phyloP scores from a whole-genome alignment of 1,140 invertebrate species.

The Drosophila nannoptera region DNA sequence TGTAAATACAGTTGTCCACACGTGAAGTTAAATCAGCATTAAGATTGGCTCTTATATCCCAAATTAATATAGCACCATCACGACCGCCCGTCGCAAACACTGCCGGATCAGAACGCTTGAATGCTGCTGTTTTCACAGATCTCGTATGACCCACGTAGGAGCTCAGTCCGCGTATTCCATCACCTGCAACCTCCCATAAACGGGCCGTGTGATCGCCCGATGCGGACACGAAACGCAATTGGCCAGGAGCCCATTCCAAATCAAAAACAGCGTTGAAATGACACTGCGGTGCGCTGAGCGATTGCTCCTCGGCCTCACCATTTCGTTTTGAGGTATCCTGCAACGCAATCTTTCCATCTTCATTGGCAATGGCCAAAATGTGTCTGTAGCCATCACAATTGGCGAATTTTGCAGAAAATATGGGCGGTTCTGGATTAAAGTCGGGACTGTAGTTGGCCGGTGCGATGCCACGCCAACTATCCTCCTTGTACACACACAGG shows the following conservation, averaged over 20 bases:
- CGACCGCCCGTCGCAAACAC: constrained; percentile 91
- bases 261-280: constrained; percentile 95
- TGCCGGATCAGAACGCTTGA: constrained; percentile 83
- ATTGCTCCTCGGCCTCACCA: constrained; percentile 70
- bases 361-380: constrained; percentile 89
- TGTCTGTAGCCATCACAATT: constrained; percentile 83
- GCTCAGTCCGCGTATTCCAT: constrained; percentile 81
- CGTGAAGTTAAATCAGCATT: constrained; percentile 79
- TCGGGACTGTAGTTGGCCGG: constrained; percentile 76
- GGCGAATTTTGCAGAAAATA: constrained; percentile 84
- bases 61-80: constrained; percentile 90
- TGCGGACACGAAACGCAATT: constrained; percentile 88
- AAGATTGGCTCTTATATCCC: constrained; percentile 86
- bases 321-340: constrained; percentile 77
- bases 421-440: constrained; percentile 81
- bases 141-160: constrained; percentile 86
- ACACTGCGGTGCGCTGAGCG: constrained; percentile 81
- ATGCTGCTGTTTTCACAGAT: constrained; percentile 89
- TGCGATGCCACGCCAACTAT: constrained; percentile 81
- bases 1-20: constrained; percentile 83
- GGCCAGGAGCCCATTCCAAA: constrained; percentile 88
- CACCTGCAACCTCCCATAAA: constrained; percentile 85
- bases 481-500: constrained; percentile 73
- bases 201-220: constrained; percentile 90
- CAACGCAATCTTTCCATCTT: constrained; percentile 84